Conservation (phyloP, 53 echinoderm and acorn worm species). For the Patiria pectinifera region DNA sequence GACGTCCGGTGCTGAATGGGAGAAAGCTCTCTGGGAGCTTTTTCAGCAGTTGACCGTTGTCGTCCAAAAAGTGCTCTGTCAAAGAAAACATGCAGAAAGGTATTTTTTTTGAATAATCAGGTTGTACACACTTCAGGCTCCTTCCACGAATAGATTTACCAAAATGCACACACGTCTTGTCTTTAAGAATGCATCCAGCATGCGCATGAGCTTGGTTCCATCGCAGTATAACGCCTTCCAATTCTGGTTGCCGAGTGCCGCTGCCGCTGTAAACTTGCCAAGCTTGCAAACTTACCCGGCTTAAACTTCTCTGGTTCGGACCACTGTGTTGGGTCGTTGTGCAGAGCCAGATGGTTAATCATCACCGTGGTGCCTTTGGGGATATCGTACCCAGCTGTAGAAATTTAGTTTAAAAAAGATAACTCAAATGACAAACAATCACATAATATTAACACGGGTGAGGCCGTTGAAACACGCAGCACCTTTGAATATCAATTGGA, state of each 20-base stretch:
- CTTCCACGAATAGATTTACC: too few species aligned
- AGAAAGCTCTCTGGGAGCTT: slow-evolving; percentile 76
- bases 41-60: slow-evolving; percentile 47
- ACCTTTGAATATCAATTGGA: too few species aligned
- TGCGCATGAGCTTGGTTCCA: too few species aligned
- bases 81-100: not conserved
- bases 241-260: too few species aligned
- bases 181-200: too few species aligned
- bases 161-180: too few species aligned
- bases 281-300: slow-evolving; percentile 67
- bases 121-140: too few species aligned
- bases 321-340: slow-evolving; percentile 70
- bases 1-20: slow-evolving; percentile 78
- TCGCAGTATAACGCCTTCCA: too few species aligned
- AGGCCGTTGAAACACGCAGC: too few species aligned
- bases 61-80: slow-evolving; percentile 79
- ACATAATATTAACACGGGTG: too few species aligned
- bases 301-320: slow-evolving; percentile 72
- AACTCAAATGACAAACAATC: not conserved
- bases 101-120: too few species aligned
- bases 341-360: slow-evolving; percentile 70
- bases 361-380: slow-evolving; percentile 75
- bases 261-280: too few species aligned
- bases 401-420: not conserved
- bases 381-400: slow-evolving; percentile 66